These are phyloP conservation scores for Embidobia sp. DNA, from an alignment of 2,888 invertebrate genomes.

Conservation along the genomic window DNA sequence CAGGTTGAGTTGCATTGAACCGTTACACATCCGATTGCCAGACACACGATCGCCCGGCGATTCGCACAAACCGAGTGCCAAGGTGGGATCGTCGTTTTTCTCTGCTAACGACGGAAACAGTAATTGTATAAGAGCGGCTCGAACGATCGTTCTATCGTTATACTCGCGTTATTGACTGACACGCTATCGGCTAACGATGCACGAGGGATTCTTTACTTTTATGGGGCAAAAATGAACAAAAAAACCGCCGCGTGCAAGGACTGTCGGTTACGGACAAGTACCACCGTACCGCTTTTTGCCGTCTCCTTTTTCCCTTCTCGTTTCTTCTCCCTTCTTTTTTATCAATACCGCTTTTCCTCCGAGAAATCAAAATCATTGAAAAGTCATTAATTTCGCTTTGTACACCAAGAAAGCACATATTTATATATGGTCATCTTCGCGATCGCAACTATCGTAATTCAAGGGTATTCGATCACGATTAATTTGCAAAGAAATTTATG, in stretches of 20 bases:
- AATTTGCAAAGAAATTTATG: constrained; percentile 47
- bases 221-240: constrained; percentile 55
- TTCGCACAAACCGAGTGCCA: constrained; percentile 61
- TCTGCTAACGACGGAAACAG: constrained; percentile 58
- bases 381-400: too few relatives aligned
- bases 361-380: constrained; percentile 54
- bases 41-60: constrained; percentile 59
- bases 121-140: constrained; percentile 61
- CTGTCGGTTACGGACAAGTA: constrained; percentile 24
- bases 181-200: constrained; percentile 63
- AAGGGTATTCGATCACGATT: constrained; percentile 30
- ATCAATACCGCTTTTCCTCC: constrained; percentile 19
- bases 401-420: constrained; percentile 32
- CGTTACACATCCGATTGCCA: constrained; percentile 61
- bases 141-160: constrained; percentile 62
- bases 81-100: constrained; percentile 57
- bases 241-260: constrained; percentile 40
- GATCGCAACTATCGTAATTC: constrained; percentile 13
- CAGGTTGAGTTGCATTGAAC: constrained; percentile 44
- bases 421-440: constrained; percentile 43
- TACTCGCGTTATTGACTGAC: constrained; percentile 63
- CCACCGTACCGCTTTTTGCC: constrained; percentile 40
- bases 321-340: constrained; percentile 4
- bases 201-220: constrained; percentile 62
- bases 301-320: constrained; percentile 1